Conservation (phyloP, 1,140 invertebrate species). For the Manduca sexta region DNA sequence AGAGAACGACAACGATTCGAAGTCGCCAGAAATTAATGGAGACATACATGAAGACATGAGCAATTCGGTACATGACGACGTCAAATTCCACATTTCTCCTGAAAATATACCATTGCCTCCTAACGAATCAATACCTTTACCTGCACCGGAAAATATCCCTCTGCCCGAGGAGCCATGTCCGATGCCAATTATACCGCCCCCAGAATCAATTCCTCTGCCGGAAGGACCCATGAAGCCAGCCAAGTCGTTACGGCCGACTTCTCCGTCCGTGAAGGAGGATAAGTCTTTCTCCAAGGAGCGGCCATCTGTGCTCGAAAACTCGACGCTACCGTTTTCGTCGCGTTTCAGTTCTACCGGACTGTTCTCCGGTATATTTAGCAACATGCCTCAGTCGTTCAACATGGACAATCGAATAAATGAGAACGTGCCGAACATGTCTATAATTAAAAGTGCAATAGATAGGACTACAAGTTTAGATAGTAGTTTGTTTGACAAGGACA, state of each 20-base stretch:
- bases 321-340: conserved; percentile 46
- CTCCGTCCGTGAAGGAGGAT: conserved; percentile 26
- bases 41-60: conserved; percentile 49
- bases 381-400: conserved; percentile 50
- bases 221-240: conserved; percentile 43
- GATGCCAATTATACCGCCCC: conserved; percentile 34
- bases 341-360: conserved; percentile 58
- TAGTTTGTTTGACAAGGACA: conserved; percentile 61
- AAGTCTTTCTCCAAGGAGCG: conserved; percentile 21
- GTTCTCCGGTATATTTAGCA: conserved; percentile 64
- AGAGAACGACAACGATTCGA: conserved; percentile 41
- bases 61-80: conserved; percentile 35
- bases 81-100: conserved; percentile 41
- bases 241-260: conserved; percentile 12
- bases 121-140: conserved; percentile 51
- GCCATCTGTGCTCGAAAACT: conserved; percentile 36
- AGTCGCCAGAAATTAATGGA: conserved; percentile 46
- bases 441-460: conserved; percentile 71
- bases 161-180: conserved; percentile 54
- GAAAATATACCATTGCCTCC: conserved; percentile 64
- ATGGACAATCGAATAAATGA: conserved; percentile 46
- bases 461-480: conserved; percentile 67
- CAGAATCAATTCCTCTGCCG: conserved; percentile 54
- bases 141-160: conserved; percentile 53
- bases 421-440: conserved; percentile 65